A percentile compares a stretch with the other conserved stretches of the same genome.
phyloP scores from a whole-genome alignment of 2,888 invertebrate genomes.

The Campoplex nolae region DNA sequence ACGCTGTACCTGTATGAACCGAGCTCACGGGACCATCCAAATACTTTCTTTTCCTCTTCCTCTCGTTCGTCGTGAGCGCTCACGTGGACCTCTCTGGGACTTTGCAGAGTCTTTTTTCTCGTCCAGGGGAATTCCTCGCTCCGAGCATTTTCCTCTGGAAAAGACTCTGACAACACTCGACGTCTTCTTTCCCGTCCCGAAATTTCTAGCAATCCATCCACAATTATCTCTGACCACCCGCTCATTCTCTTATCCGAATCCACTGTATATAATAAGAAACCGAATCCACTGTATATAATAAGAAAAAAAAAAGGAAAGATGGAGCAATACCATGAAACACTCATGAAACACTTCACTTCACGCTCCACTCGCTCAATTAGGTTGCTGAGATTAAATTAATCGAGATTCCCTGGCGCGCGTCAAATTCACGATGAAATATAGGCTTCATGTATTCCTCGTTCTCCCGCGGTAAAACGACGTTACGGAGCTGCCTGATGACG shows the following conservation, averaged over 20 bases:
- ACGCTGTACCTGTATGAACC: constrained; percentile 31
- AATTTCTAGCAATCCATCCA: not conserved
- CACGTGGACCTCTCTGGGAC: constrained; percentile 4
- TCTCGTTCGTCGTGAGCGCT: not conserved
- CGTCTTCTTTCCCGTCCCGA: not conserved
- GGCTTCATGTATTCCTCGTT: constrained; percentile 3
- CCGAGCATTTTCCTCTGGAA: not conserved
- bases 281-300: not conserved
- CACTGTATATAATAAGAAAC: not conserved
- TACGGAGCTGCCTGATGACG: constrained; percentile 23
- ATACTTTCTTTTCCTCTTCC: constrained; percentile 53
- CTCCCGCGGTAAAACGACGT: constrained; percentile 30
- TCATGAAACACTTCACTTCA: constrained; percentile 56
- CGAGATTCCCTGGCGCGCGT: constrained; percentile 67
- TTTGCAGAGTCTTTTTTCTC: not conserved
- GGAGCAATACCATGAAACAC: constrained; percentile 23
- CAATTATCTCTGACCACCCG: not conserved
- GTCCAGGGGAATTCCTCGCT: not conserved
- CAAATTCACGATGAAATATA: constrained; percentile 64
- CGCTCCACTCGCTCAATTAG: constrained; percentile 64
- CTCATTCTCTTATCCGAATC: not conserved
- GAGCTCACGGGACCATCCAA: constrained; percentile 69
- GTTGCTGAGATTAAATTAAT: constrained; percentile 64
- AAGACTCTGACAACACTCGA: not conserved
- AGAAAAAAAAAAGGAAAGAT: not conserved